Conservation (phyloP, 2,113 vertebrate genomes). For the Anarrhichthys ocellatus region DNA sequence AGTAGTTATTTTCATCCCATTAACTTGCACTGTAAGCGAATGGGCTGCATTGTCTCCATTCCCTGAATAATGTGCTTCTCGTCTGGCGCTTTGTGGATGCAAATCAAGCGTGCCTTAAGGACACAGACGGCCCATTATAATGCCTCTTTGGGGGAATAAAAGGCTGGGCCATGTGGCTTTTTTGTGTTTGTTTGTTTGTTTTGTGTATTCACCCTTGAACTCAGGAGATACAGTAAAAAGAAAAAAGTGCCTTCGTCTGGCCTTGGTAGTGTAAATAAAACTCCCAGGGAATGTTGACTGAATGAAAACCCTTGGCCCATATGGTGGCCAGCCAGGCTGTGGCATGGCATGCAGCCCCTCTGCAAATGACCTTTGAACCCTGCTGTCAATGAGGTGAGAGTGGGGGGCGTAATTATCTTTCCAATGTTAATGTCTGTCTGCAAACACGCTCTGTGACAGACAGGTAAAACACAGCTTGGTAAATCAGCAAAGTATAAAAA, state of each 20-base stretch:
- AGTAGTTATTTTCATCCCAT: slow-evolving; percentile 66
- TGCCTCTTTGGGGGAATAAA: slow-evolving; percentile 52
- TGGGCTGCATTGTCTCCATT: slow-evolving; percentile 51
- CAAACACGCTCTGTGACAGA: not conserved
- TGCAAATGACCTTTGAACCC: slow-evolving; percentile 66
- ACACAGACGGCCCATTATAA: slow-evolving; percentile 68
- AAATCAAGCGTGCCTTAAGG: slow-evolving; percentile 65
- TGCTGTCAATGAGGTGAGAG: slow-evolving; percentile 9
- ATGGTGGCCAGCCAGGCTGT: slow-evolving; percentile 28
- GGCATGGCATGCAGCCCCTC: slow-evolving; percentile 29
- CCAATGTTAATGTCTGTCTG: slow-evolving; percentile 18
- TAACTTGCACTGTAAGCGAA: slow-evolving; percentile 60
- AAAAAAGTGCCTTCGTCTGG: not conserved
- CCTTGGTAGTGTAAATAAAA: slow-evolving; percentile 13
- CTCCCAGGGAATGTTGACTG: slow-evolving; percentile 7
- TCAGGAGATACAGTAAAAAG: not conserved
- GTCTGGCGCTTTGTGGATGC: slow-evolving; percentile 60
- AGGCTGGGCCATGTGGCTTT: slow-evolving; percentile 53
- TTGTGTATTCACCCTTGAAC: slow-evolving; percentile 23
- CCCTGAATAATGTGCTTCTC: slow-evolving; percentile 52
- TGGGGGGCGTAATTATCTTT: slow-evolving; percentile 24
- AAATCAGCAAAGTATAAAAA: not conserved
- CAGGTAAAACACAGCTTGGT: not conserved
- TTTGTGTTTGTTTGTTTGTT: slow-evolving; percentile 31
- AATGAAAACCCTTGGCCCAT: slow-evolving; percentile 8